A percentile compares a stretch with the other conserved stretches of the same genome.
These are phyloP conservation scores for Trypoxylus dichotomus DNA, from an alignment of 1,140 invertebrate species.

Conservation along the genomic window DNA sequence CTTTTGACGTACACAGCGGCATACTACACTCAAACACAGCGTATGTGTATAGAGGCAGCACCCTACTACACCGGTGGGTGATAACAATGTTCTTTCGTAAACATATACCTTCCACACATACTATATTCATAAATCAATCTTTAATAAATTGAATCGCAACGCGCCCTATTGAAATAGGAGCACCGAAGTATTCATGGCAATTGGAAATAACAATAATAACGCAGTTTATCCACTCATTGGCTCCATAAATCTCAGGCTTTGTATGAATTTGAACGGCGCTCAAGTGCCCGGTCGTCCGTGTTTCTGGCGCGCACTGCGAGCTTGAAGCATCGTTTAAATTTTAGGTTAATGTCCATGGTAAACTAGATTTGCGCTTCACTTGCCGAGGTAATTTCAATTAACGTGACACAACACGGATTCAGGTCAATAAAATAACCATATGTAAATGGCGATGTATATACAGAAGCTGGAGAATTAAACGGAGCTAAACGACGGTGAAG, in stretches of 20 bases:
- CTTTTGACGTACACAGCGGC: neutral
- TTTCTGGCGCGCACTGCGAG: neutral
- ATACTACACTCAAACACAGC: neutral
- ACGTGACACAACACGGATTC: slow-evolving; percentile 20
- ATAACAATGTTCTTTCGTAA: neutral
- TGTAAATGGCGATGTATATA: neutral
- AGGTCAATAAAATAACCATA: slow-evolving; percentile 14
- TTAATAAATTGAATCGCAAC: neutral
- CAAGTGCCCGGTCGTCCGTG: neutral
- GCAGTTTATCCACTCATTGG: slow-evolving; percentile 8
- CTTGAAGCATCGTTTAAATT: slow-evolving; percentile 11
- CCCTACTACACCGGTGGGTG: neutral
- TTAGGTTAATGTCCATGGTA: slow-evolving; percentile 16
- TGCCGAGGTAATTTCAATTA: slow-evolving; percentile 23
- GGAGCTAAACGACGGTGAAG: neutral
- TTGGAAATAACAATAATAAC: slow-evolving; percentile 17
- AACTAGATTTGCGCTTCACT: slow-evolving; percentile 21
- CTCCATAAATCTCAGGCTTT: neutral
- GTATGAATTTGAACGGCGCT: slow-evolving; percentile 1
- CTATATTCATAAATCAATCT: neutral
- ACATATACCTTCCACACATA: neutral
- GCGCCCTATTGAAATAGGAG: neutral
- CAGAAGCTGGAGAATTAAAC: slow-evolving; percentile 1
- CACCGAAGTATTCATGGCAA: neutral
- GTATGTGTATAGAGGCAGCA: neutral